Base-by-base conservation (phyloP, 2,888 invertebrate genomes). In the Caenorhabditis sp. region DNA sequence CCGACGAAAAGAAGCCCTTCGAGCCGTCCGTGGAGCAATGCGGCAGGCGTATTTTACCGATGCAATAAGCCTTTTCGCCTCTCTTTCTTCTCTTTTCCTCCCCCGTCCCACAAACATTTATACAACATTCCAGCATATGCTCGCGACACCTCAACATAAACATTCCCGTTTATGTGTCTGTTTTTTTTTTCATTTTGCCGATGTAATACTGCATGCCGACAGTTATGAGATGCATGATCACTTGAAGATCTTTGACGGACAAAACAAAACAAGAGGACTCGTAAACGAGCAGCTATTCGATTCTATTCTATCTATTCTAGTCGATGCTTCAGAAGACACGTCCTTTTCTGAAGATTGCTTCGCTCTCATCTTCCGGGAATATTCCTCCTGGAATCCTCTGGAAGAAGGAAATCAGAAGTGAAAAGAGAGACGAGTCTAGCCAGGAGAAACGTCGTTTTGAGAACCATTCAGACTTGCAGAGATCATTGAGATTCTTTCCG, bases 71-170 rank as follows among this genome's bases (percentile, higher is more conserved):
- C 40, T 40, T 40, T 9, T 2, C 55, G 26, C 44, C 18, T 40
- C n/a, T 18, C 28, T 18, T 18, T n/a, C 18, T 9, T 11, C 18
- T 44, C 47, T 18, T n/a, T 47, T 9, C 18, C 18, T 5, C 47
- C 47, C 11, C 47, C 47, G 40, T 56, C 26, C 55, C 37, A 18
- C 37, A 40, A 60, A 60, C 24, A 32, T 40, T 68, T 47, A 15
- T 18, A 70, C n/a, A 70, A 40, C 40, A 40, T 40, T 40, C 40
- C 40, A 40, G 40, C 70, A 70, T 70, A 13, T 61, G 61, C 51
- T 70, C 53, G n/a, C n/a, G 51, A 70, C 70, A 61, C 70, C 70
- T 61, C 51, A 61, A 61, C 70, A 70, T 53, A 60, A n/a, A 60
- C 60, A 60, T 60, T 60, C 24, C 2, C 11, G 11, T 40, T n/a